Base-by-base conservation (phyloP, 2,113 vertebrate species). In the Pseudorhombus dupliciocellatus region DNA sequence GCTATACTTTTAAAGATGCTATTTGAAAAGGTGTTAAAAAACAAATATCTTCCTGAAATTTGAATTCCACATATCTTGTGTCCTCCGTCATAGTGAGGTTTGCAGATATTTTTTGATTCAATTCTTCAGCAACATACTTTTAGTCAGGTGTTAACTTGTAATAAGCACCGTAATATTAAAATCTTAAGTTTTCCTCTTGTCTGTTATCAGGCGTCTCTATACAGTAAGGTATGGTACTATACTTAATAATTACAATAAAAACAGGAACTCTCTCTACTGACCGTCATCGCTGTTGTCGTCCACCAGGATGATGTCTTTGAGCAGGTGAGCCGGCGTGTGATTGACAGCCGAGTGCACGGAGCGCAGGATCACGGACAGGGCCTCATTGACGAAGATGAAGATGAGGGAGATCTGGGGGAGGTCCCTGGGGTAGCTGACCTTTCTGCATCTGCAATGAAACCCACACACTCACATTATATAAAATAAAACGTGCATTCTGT, bases 321-420 rank as follows among this genome's bases (percentile, higher is more conserved):
- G 94, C 63, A 99, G 87, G 85, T 96, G 95, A 0, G 96, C 95
- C 0, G 98, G 98, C 0, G 98, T 99, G 83, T 98, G 96, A 79
- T 99, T 98, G 84, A 99, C 95, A 0, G 97, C 97, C 0, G 96
- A 96, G 93, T 99, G 98, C 57, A 99, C 95, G 0, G 97, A 99
- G 22, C 98, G 95, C 82, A 98, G 94, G 89, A 99, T 98, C 80
- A 98, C 97, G 0, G 98, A 99, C 87, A 98, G 91, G 0, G 97
- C 98, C 91, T 99, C 98, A 0, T 99, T 98, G 83, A 99, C 96
- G 0, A 99, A 99, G 94, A 98, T 98, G 80, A 99, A 99, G 73
- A 99, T 97, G 79, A 99, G 95, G 83, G 96, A 97, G 84, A 99
- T 96, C 92, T 97, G 95, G 0, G 97, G 98, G 8, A 99, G 94